Conservation (phyloP, 2,888 invertebrate species). For the Limnephilus rhombicus region DNA sequence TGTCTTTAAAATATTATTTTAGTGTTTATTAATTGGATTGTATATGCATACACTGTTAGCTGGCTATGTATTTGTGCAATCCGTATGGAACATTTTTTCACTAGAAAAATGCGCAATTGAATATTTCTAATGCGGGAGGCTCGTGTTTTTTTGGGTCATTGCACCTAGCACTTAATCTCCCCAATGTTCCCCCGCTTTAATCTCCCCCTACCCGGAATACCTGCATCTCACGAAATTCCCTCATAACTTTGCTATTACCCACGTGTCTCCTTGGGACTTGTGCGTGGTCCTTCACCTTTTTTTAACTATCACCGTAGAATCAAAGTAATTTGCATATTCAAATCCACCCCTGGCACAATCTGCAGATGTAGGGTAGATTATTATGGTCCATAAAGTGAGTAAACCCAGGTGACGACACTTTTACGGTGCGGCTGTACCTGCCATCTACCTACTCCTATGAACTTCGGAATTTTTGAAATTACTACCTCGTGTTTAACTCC, state of each 20-base stretch:
- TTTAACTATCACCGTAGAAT: background rate
- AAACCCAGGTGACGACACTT: constrained; percentile 45
- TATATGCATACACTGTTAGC: too few relatives aligned
- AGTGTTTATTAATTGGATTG: too few relatives aligned
- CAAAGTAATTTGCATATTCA: background rate
- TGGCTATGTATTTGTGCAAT: too few relatives aligned
- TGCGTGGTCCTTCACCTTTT: background rate
- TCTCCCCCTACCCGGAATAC: too few relatives aligned
- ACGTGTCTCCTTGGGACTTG: background rate
- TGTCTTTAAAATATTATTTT: too few relatives aligned
- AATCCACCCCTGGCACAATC: background rate
- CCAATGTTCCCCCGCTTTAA: too few relatives aligned
- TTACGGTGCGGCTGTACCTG: background rate
- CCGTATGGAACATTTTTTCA: too few relatives aligned
- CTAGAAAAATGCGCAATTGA: too few relatives aligned
- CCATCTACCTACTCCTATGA: background rate
- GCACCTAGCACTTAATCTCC: too few relatives aligned
- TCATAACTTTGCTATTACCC: background rate
- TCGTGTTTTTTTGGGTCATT: too few relatives aligned
- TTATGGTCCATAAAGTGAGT: constrained; percentile 55
- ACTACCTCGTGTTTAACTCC: background rate
- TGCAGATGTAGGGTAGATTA: constrained; percentile 44
- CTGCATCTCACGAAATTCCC: too few relatives aligned
- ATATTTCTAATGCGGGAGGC: too few relatives aligned
- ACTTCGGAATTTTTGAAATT: background rate